Evolutionary conservation across 2,888 invertebrate species (phyloP).

Genomic region (Cybosia mesomella): DNA sequence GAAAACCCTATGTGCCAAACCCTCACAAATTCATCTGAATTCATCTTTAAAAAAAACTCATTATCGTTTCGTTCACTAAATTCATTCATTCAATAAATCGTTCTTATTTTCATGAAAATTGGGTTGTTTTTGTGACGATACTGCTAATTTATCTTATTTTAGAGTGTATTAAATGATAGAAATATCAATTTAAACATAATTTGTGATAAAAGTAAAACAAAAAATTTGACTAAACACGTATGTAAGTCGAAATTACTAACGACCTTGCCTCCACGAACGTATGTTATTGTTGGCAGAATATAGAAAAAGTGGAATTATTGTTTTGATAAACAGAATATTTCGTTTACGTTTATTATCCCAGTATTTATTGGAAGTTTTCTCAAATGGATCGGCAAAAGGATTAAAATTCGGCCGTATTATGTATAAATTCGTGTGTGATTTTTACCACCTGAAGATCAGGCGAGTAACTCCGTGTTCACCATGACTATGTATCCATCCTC

Average conservation of each 20-base stretch:
- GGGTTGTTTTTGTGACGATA: slow-evolving; percentile 76
- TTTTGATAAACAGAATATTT: slow-evolving; percentile 49
- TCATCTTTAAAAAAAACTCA: background rate
- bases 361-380: slow-evolving; percentile 26
- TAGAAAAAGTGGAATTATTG: slow-evolving; percentile 59
- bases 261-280: slow-evolving; percentile 73
- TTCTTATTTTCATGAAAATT: slow-evolving; percentile 70
- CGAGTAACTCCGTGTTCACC: slow-evolving; percentile 66
- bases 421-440: slow-evolving; percentile 77
- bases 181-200: slow-evolving; percentile 41
- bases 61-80: slow-evolving; percentile 24
- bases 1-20: background rate
- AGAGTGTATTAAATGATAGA: slow-evolving; percentile 47
- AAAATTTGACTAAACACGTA: slow-evolving; percentile 47
- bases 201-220: slow-evolving; percentile 35
- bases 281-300: slow-evolving; percentile 71
- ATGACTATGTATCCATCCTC: slow-evolving; percentile 81
- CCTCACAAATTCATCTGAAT: too few species aligned
- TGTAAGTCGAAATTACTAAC: slow-evolving; percentile 57
- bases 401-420: slow-evolving; percentile 73
- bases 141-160: slow-evolving; percentile 50
- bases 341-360: slow-evolving; percentile 25
- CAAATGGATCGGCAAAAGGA: slow-evolving; percentile 57
- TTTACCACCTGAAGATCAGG: slow-evolving; percentile 80
- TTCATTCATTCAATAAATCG: slow-evolving; percentile 47